phyloP scores from a whole-genome alignment of 2,797 vertebrate species.

The Acipenser oxyrinchus region DNA sequence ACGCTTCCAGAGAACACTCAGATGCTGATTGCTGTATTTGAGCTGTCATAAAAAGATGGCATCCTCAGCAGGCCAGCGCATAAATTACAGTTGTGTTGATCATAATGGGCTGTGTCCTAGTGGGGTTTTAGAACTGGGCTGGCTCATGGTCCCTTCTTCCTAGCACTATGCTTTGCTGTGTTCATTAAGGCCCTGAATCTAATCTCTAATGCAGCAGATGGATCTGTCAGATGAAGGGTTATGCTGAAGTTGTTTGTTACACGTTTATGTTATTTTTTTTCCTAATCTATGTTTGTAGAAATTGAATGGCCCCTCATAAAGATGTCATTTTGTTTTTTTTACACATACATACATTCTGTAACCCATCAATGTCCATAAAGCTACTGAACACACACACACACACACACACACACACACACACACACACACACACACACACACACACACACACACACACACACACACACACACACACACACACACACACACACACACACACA shows the following conservation, averaged over 20 bases:
- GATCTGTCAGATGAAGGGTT: constrained; percentile 18
- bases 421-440: no score
- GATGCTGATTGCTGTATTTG: constrained; percentile 22
- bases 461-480: no score
- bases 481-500: no score
- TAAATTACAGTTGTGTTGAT: constrained; percentile 13
- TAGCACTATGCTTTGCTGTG: not conserved
- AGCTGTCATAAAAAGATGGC: constrained; percentile 65
- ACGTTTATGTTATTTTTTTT: no score
- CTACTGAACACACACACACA: no score
- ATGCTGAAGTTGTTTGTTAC: constrained; percentile 14
- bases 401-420: no score
- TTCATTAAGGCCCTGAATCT: not conserved
- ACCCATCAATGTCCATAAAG: no score
- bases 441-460: no score
- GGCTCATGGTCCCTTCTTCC: not conserved
- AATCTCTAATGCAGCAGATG: constrained; percentile 12
- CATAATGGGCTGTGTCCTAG: constrained; percentile 10
- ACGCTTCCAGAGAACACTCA: not conserved
- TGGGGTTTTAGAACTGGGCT: not conserved
- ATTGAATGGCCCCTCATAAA: constrained; percentile 19
- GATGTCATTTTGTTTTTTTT: not conserved
- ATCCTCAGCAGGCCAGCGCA: constrained; percentile 25
- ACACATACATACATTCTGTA: not conserved
- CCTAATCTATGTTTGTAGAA: constrained; percentile 1